A percentile compares a stretch with the other conserved stretches of the same genome.
Conservation (phyloP, 2,888 invertebrate genomes). For the Plagodis dolabraria region DNA sequence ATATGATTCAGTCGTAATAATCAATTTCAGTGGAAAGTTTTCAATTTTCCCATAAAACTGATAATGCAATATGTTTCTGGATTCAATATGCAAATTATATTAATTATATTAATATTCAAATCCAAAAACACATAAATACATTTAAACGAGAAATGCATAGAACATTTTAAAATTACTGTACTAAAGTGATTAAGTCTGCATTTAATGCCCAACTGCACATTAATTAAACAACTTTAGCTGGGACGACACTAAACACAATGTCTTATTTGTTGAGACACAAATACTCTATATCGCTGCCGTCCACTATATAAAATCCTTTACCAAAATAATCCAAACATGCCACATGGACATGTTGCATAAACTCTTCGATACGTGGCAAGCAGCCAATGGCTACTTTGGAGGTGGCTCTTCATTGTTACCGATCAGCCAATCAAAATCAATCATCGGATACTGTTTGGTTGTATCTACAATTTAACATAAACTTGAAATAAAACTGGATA, state of each 20-base stretch:
- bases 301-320: slow-evolving; percentile 53
- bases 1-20: neutral
- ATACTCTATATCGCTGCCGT: slow-evolving; percentile 44
- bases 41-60: neutral
- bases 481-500: slow-evolving; percentile 64
- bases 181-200: too few species aligned
- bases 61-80: too few species aligned
- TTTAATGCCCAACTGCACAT: too few species aligned
- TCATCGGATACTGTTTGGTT: slow-evolving; percentile 83
- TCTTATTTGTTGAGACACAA: slow-evolving; percentile 19
- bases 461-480: slow-evolving; percentile 83
- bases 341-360: slow-evolving; percentile 46
- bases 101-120: too few species aligned
- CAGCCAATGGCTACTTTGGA: slow-evolving; percentile 68
- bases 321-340: slow-evolving; percentile 56
- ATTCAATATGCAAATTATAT: too few species aligned
- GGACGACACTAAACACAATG: slow-evolving; percentile 8
- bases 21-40: neutral
- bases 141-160: neutral
- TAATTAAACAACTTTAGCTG: too few species aligned
- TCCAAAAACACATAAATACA: neutral
- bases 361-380: slow-evolving; percentile 16
- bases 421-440: slow-evolving; percentile 85
- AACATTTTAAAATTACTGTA: neutral
- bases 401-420: slow-evolving; percentile 75